These are phyloP conservation scores for Tychaedon coryphoeus DNA, from an alignment of 2,113 vertebrate genomes.

Conservation along the genomic window DNA sequence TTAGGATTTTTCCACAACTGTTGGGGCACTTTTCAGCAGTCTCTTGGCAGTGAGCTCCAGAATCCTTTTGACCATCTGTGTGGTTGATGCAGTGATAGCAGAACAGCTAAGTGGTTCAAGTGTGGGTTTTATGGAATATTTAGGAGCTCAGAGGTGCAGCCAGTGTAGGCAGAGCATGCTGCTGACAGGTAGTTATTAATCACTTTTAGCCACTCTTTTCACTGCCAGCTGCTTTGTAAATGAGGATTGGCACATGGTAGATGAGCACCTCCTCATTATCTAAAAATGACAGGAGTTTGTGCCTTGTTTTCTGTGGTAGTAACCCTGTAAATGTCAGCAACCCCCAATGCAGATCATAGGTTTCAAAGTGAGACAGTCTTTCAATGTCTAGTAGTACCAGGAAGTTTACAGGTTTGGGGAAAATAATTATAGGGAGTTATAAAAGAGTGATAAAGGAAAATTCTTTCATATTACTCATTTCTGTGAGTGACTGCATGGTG, in stretches of 20 bases:
- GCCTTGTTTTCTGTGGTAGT: background rate
- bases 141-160: conserved; percentile 1
- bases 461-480: background rate
- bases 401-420: background rate
- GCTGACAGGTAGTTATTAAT: conserved; percentile 61
- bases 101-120: background rate
- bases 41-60: background rate
- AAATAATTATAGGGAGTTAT: background rate
- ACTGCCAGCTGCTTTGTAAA: conserved; percentile 26
- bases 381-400: background rate
- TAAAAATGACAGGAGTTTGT: background rate
- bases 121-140: background rate
- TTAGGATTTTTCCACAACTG: background rate
- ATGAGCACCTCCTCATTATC: background rate
- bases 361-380: background rate
- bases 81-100: background rate
- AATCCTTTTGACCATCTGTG: conserved; percentile 33
- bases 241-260: background rate
- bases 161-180: background rate
- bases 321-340: background rate
- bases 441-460: background rate
- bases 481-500: background rate
- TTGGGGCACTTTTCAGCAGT: background rate
- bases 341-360: background rate
- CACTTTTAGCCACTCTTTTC: conserved; percentile 12